Base-by-base conservation (phyloP, 2,888 invertebrate genomes). In the Papilio protenor region DNA sequence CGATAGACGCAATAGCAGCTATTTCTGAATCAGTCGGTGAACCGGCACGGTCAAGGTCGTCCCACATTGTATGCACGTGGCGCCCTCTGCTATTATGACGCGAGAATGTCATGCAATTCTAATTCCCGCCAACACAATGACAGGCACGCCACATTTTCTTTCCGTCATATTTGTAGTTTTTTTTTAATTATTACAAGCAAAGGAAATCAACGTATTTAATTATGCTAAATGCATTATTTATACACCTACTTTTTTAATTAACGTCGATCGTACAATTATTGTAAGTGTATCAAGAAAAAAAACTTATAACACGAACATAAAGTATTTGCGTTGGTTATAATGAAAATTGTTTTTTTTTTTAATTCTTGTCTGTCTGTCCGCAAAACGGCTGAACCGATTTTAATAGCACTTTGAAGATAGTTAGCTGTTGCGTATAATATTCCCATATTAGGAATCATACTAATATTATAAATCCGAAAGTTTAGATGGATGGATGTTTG, bases 31-130 rank as follows among this genome's bases (percentile, higher is more conserved):
- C 47, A 64, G 66, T 45, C 52, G 45, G n/a, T 75, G 78, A 78
- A 78, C 72, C 66, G 64, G 72, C 21, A 21, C 75, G 77, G 79
- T 78, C 80, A 80, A 80, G 79, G 80, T 27, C 80, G 72, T 23
- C n/a, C 49, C 76, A 78, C 80, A 78, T 70, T 78, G 78, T 77
- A 72, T 77, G 79, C 76, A 75, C 75, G 75, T 75, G 78, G 75
- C 75, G 55, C 64, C 52, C n/a, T 77, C 73, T 57, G 14, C 71
- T 21, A 70, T 73, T 47, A 75, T 21, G 69, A 55, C 52, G 70
- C 70, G 73, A 57, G 66, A 55, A 55, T 61, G 66, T 52, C 45
- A 78, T 71, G 52, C 66, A 57, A 76, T 61, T 74, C 77, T 69
- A 73, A 73, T 77, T 64, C 66, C 23, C 52, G 72, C 71, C 21